Conservation (phyloP, 1,140 invertebrate genomes). For the Diorhabda sublineata region DNA sequence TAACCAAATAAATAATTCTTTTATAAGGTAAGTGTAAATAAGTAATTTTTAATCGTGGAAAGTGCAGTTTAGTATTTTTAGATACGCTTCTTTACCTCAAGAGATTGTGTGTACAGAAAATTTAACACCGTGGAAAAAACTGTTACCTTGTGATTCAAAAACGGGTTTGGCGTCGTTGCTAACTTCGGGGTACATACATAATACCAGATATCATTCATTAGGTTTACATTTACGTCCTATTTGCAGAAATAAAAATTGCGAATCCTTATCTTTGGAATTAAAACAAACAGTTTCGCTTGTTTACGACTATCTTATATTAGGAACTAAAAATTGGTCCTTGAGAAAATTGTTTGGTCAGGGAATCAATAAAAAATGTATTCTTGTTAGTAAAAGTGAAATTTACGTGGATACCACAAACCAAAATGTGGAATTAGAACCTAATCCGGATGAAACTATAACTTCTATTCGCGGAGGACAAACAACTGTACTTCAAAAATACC, state of each 20-base stretch:
- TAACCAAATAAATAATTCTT: slow-evolving; percentile 51
- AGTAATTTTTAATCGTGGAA: background rate
- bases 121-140: slow-evolving; percentile 96
- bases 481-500: slow-evolving; percentile 64
- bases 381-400: slow-evolving; percentile 72
- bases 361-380: slow-evolving; percentile 70
- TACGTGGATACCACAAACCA: slow-evolving; percentile 75
- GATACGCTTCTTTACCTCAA: slow-evolving; percentile 84
- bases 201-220: slow-evolving; percentile 90
- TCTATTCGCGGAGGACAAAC: slow-evolving; percentile 65
- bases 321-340: slow-evolving; percentile 75
- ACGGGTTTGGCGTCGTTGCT: slow-evolving; percentile 81
- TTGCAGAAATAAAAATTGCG: slow-evolving; percentile 65
- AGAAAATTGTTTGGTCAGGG: slow-evolving; percentile 81
- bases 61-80: slow-evolving; percentile 46
- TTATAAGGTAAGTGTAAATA: slow-evolving; percentile 27
- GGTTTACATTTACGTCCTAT: slow-evolving; percentile 79
- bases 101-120: slow-evolving; percentile 99
- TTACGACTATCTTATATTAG: slow-evolving; percentile 69
- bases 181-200: slow-evolving; percentile 88
- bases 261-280: slow-evolving; percentile 65
- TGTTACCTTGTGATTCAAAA: slow-evolving; percentile 86
- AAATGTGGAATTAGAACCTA: slow-evolving; percentile 56
- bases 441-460: slow-evolving; percentile 53
- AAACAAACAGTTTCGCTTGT: slow-evolving; percentile 81